Percentiles rank a stretch among this genome's conserved stretches.
Evolutionary conservation across 2,888 invertebrate genomes (phyloP).

Genomic region (Phrixothrix hirtus): DNA sequence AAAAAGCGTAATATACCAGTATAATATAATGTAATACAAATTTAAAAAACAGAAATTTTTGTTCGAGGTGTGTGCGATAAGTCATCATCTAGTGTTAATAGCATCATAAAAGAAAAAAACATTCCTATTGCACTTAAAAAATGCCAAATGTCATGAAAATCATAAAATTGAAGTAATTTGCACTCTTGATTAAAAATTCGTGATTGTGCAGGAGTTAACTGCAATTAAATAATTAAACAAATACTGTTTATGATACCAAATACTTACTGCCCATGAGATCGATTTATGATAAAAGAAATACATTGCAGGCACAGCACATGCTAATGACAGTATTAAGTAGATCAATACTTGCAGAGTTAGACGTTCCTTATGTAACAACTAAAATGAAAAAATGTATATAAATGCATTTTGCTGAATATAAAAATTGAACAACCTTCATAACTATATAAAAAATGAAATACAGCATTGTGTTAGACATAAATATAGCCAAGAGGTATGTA

Average conservation of each 20-base stretch:
- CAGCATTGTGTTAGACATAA: conserved; percentile 81
- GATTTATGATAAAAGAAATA: conserved; percentile 74
- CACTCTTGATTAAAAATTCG: conserved; percentile 74
- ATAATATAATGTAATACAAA: background rate
- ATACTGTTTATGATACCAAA: too few relatives aligned
- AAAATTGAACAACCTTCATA: conserved; percentile 69
- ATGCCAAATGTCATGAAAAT: conserved; percentile 86
- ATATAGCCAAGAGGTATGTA: conserved; percentile 74
- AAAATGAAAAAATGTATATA: conserved; percentile 33
- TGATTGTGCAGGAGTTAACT: conserved; percentile 75
- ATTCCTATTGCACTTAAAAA: conserved; percentile 76
- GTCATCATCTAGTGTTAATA: conserved; percentile 80
- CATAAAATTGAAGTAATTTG: conserved; percentile 71
- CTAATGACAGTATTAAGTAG: conserved; percentile 66
- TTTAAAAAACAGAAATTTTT: conserved; percentile 75
- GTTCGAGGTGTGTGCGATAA: conserved; percentile 67
- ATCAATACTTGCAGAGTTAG: conserved; percentile 65
- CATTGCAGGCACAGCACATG: conserved; percentile 70
- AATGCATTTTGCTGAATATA: background rate
- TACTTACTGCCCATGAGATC: conserved; percentile 67
- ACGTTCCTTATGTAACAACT: conserved; percentile 67
- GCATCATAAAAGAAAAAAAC: conserved; percentile 81
- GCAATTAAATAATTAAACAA: conserved; percentile 42
- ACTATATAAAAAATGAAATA: conserved; percentile 80
- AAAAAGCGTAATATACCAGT: too few relatives aligned